A percentile compares a stretch with the other conserved stretches of the same genome.
Evolutionary conservation across 1,140 invertebrate genomes (phyloP).

Genomic region (Diploscapter pachys): DNA sequence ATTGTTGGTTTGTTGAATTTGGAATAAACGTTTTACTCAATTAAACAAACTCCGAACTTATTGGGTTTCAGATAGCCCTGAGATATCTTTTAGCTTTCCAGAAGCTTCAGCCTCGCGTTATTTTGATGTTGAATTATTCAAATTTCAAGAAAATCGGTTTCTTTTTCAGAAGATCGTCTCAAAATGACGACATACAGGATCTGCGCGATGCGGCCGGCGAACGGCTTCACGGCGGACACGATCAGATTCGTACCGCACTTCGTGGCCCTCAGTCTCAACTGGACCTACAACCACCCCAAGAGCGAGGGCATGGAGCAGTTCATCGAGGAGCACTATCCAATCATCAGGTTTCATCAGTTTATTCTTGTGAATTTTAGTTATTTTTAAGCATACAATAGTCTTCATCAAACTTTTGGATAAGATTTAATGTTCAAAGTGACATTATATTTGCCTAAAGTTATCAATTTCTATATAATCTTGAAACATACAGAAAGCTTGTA

Average conservation of each 20-base stretch:
- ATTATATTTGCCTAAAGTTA: too few relatives aligned
- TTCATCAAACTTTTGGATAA: neutral
- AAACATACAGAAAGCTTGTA: neutral
- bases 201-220: conserved; percentile 32
- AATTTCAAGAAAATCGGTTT: too few relatives aligned
- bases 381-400: neutral
- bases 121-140: too few relatives aligned
- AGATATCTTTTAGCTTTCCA: too few relatives aligned
- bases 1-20: too few relatives aligned
- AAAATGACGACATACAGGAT: conserved; percentile 34
- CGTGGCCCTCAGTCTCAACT: conserved; percentile 39
- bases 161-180: too few relatives aligned
- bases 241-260: conserved; percentile 53
- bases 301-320: conserved; percentile 54
- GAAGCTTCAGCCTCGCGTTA: too few relatives aligned
- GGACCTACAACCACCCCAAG: conserved; percentile 47
- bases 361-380: neutral
- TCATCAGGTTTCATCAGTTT: conserved; percentile 42
- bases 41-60: too few relatives aligned
- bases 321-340: conserved; percentile 53
- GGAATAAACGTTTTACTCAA: too few relatives aligned
- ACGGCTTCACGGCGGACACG: conserved; percentile 29
- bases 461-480: neutral
- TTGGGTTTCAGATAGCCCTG: too few relatives aligned
- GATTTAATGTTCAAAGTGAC: neutral